A percentile compares a stretch with the other conserved stretches of the same genome.
These are phyloP conservation scores for Stomatorhinus walkeri DNA, from an alignment of 2,797 vertebrate species.

Conservation along the genomic window DNA sequence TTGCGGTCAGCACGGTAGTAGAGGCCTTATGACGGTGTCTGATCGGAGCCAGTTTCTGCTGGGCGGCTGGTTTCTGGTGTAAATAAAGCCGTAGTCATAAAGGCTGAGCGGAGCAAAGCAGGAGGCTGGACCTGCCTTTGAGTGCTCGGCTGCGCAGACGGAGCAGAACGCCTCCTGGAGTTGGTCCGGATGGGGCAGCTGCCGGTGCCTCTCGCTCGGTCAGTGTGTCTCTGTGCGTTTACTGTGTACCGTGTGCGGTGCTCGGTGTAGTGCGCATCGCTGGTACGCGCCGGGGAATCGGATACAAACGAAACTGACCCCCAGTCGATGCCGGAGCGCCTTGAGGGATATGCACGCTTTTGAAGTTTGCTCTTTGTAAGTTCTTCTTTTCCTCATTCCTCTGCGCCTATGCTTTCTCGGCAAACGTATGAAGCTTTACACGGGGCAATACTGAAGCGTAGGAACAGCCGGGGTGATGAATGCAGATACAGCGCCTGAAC, in stretches of 20 bases:
- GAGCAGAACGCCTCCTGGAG: background rate
- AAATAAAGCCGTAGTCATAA: background rate
- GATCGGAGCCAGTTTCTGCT: background rate
- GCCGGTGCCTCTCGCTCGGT: background rate
- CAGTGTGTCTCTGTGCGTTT: background rate
- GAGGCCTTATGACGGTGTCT: background rate
- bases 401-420: background rate
- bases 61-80: background rate
- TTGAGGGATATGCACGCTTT: background rate
- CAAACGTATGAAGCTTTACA: background rate
- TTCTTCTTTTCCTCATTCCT: background rate
- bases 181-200: background rate
- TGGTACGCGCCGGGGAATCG: background rate
- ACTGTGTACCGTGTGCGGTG: background rate
- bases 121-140: background rate
- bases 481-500: background rate
- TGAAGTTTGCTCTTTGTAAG: background rate
- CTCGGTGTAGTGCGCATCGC: background rate
- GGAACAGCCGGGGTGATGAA: background rate
- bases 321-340: background rate
- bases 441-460: background rate
- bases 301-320: background rate
- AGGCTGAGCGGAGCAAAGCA: background rate
- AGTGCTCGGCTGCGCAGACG: background rate
- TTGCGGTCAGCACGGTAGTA: background rate